Evolutionary conservation across 2,888 invertebrate species (phyloP).

Genomic region (Resseliella maxima): DNA sequence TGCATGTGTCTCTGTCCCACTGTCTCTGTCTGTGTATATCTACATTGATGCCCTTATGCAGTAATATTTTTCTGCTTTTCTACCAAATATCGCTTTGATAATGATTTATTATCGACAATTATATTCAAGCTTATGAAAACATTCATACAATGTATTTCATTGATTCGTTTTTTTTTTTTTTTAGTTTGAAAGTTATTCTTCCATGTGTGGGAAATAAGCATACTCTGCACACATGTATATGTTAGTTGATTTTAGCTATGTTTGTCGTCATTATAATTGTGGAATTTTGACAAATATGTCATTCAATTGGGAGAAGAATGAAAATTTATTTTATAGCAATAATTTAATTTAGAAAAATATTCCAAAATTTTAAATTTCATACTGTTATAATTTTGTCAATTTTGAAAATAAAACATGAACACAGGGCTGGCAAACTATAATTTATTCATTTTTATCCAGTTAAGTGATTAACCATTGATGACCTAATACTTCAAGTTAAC

Average conservation of each 20-base stretch:
- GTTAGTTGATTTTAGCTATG: background rate
- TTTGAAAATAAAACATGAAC: background rate
- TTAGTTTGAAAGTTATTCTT: background rate
- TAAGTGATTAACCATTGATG: slow-evolving; percentile 2
- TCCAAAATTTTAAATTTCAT: too few species aligned
- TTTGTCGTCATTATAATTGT: background rate
- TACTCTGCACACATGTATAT: slow-evolving; percentile 20
- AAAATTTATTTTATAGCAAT: too few species aligned
- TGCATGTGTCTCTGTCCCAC: background rate
- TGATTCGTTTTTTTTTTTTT: background rate
- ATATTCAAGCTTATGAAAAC: background rate
- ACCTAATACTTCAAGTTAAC: background rate
- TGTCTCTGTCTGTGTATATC: background rate
- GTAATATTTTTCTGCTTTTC: background rate
- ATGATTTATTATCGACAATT: background rate
- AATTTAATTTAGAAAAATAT: background rate
- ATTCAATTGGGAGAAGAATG: background rate
- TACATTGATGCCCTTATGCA: background rate
- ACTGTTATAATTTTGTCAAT: background rate
- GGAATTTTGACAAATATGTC: slow-evolving; percentile 15
- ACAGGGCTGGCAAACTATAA: background rate
- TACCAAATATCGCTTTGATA: too few species aligned
- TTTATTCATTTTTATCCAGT: background rate
- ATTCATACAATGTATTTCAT: background rate
- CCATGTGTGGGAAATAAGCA: slow-evolving; percentile 25